Percentiles rank a stretch among this genome's conserved stretches.
phyloP scores from a whole-genome alignment of 2,888 invertebrate genomes.

The Mystacides longicornis region DNA sequence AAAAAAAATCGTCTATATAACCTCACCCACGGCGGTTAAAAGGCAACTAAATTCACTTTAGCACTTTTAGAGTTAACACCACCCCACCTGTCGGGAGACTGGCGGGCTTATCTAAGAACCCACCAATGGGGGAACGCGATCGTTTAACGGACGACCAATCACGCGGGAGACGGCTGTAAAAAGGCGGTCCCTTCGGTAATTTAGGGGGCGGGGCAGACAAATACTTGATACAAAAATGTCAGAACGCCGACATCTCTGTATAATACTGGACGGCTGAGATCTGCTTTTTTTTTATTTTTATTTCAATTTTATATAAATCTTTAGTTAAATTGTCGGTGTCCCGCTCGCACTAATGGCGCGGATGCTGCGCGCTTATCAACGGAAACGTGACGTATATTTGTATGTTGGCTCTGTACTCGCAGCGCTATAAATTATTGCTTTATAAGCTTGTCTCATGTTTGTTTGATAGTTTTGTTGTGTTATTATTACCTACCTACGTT shows the following conservation, averaged over 20 bases:
- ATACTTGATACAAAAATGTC: conserved; percentile 6
- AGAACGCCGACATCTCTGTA: background rate
- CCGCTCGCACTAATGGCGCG: background rate
- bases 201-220: conserved; percentile 9
- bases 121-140: conserved; percentile 4
- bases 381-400: background rate
- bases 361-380: background rate
- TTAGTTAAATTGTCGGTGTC: background rate
- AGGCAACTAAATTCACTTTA: conserved; percentile 14
- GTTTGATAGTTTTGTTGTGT: too few species aligned
- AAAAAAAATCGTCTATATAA: conserved; percentile 6
- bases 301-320: background rate
- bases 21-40: conserved; percentile 11
- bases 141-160: conserved; percentile 4
- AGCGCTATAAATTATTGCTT: too few species aligned
- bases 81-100: conserved; percentile 10
- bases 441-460: too few species aligned
- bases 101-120: background rate
- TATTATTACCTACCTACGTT: too few species aligned
- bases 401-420: too few species aligned
- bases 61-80: background rate
- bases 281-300: background rate
- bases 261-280: background rate
- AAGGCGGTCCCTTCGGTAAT: conserved; percentile 3
- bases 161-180: background rate